Percentiles rank a stretch among this genome's conserved stretches.
These are phyloP conservation scores for Ceyx cyanopectus DNA, from an alignment of 2,113 vertebrate species.

Conservation along the genomic window DNA sequence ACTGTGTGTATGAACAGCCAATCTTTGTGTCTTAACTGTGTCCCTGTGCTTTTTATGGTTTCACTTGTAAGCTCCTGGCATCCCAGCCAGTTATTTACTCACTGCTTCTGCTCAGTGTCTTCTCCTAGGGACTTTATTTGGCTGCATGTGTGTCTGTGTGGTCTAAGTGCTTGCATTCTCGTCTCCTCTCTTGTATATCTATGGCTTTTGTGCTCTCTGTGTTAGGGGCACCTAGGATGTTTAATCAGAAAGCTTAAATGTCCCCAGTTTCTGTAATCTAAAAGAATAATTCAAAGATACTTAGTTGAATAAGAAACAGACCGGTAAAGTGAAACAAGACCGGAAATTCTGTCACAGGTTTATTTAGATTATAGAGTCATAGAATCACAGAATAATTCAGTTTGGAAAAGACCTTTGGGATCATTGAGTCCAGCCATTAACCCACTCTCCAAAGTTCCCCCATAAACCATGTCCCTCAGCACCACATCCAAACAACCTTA, in stretches of 20 bases:
- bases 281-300: neutral
- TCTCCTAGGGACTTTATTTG: neutral
- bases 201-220: neutral
- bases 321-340: too few species aligned
- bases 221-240: neutral
- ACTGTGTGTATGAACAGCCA: neutral
- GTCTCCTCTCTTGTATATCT: neutral
- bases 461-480: too few species aligned
- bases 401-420: too few species aligned
- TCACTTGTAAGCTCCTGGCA: neutral
- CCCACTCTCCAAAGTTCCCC: too few species aligned
- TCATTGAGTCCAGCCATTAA: too few species aligned
- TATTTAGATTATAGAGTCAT: neutral
- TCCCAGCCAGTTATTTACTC: neutral
- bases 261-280: neutral
- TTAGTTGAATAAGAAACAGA: too few species aligned
- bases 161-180: neutral
- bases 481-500: too few species aligned
- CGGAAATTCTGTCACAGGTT: neutral
- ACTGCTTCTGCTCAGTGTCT: neutral
- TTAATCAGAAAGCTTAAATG: neutral
- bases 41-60: neutral
- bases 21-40: neutral
- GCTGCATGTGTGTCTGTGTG: rapidly evolving
- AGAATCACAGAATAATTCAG: too few species aligned